Conservation (phyloP, 2,797 vertebrate species). For the Pseudochaenichthys georgianus region DNA sequence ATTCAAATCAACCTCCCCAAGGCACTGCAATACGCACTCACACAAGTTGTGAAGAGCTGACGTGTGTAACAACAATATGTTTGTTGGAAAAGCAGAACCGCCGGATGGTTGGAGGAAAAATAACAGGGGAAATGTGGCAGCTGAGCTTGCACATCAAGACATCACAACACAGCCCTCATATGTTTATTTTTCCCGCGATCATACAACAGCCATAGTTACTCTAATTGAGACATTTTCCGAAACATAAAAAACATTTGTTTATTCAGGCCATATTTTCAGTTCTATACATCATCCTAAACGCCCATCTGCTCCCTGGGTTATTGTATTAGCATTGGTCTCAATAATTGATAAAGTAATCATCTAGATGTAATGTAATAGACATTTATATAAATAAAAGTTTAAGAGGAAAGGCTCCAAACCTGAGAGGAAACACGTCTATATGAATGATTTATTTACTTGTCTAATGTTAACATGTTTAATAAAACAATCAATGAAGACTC, state of each 20-base stretch:
- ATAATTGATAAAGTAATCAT: neutral
- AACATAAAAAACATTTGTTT: neutral
- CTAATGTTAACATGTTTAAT: conserved; percentile 4
- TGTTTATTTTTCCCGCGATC: conserved; percentile 11
- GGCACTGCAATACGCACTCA: conserved; percentile 32
- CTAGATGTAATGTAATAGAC: neutral
- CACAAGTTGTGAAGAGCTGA: conserved; percentile 23
- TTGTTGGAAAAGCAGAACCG: conserved; percentile 31
- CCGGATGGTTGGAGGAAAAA: conserved; percentile 41
- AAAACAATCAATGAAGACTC: neutral
- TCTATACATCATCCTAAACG: neutral
- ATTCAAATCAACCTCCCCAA: conserved; percentile 60
- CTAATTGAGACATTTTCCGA: conserved; percentile 7
- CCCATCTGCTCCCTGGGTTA: neutral
- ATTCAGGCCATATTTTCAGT: neutral
- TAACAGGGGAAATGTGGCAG: conserved; percentile 35
- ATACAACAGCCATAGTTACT: neutral
- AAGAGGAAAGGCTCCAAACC: neutral
- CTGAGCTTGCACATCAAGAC: conserved; percentile 24
- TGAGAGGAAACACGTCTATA: neutral
- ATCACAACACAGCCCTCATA: conserved; percentile 5
- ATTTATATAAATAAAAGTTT: conserved; percentile 9
- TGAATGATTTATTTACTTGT: neutral
- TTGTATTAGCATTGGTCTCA: neutral
- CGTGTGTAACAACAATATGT: conserved; percentile 31